Evolutionary conservation across 2,113 vertebrate genomes (phyloP).

Genomic region (Cavia porcellus): DNA sequence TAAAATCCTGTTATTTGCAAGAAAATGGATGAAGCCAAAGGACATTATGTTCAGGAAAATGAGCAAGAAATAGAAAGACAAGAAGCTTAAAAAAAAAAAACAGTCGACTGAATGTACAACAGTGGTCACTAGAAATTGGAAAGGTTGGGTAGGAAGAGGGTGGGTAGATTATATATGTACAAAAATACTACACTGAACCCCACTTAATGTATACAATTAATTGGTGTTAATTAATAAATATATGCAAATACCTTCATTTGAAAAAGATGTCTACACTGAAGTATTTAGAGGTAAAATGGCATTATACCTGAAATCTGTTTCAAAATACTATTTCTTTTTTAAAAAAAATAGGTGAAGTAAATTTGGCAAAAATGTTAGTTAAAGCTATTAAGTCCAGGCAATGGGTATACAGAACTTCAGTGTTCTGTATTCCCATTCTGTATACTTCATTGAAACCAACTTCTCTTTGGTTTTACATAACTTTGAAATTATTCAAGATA

Average conservation of each 20-base stretch:
- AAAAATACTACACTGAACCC: not conserved
- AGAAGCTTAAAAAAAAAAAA: not conserved
- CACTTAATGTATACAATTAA: not conserved
- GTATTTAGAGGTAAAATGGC: conserved; percentile 36
- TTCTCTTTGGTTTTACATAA: not conserved
- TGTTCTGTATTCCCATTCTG: too few relatives aligned
- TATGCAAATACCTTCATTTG: not conserved
- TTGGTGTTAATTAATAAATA: not conserved
- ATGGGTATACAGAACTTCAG: not conserved
- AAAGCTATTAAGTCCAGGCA: conserved; percentile 29
- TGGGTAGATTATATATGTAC: not conserved
- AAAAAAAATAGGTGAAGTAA: conserved; percentile 15
- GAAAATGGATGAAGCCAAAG: not conserved
- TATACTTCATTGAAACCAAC: not conserved
- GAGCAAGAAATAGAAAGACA: not conserved
- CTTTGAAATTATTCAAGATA: conserved; percentile 62
- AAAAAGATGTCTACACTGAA: conserved; percentile 32
- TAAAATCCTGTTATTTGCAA: not conserved
- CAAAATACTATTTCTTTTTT: conserved; percentile 21
- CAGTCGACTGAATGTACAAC: not conserved
- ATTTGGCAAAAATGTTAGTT: conserved; percentile 27
- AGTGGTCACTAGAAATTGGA: not conserved
- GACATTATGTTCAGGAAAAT: not conserved
- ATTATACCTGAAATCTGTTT: conserved; percentile 26
- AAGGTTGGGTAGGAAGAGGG: not conserved